These are phyloP conservation scores for Ectropis crepuscularia DNA, from an alignment of 2,888 invertebrate species.

Conservation along the genomic window DNA sequence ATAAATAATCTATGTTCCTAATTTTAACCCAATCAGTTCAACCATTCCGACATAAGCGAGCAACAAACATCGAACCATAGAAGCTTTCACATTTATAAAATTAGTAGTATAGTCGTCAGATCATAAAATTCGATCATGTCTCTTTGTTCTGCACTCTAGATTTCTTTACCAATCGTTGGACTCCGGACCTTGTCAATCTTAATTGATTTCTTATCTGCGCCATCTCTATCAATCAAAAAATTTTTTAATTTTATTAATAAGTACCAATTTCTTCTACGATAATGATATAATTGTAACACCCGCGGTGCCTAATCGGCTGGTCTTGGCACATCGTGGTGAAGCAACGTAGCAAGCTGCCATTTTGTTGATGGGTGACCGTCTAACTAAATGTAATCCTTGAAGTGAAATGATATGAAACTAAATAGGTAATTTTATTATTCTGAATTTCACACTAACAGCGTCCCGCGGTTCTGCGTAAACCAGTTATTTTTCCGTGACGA, in stretches of 20 bases:
- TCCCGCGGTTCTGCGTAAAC: too few relatives aligned
- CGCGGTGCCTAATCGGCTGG: neutral
- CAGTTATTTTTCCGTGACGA: too few relatives aligned
- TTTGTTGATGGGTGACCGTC: too few relatives aligned
- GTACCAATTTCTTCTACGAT: neutral
- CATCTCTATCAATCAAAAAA: constrained; percentile 9
- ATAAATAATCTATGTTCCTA: too few relatives aligned
- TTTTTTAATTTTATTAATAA: constrained; percentile 8
- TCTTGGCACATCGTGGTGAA: neutral
- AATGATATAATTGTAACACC: neutral
- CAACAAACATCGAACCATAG: too few relatives aligned
- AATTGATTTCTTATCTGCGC: constrained; percentile 34
- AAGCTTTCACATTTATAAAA: neutral
- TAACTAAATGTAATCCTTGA: too few relatives aligned
- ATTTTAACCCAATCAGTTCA: too few relatives aligned
- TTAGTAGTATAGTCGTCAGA: neutral
- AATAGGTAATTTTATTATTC: too few relatives aligned
- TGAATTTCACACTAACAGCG: too few relatives aligned
- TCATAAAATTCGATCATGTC: too few relatives aligned
- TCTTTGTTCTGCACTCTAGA: neutral
- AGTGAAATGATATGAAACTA: too few relatives aligned
- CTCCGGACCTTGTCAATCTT: constrained; percentile 18
- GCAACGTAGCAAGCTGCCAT: neutral
- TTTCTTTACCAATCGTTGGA: neutral
- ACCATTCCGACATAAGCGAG: too few relatives aligned